Evolutionary conservation across 1,140 invertebrate species (phyloP), one percentile per base, ranked within the genome.

Genomic region (Campodea augens): DNA sequence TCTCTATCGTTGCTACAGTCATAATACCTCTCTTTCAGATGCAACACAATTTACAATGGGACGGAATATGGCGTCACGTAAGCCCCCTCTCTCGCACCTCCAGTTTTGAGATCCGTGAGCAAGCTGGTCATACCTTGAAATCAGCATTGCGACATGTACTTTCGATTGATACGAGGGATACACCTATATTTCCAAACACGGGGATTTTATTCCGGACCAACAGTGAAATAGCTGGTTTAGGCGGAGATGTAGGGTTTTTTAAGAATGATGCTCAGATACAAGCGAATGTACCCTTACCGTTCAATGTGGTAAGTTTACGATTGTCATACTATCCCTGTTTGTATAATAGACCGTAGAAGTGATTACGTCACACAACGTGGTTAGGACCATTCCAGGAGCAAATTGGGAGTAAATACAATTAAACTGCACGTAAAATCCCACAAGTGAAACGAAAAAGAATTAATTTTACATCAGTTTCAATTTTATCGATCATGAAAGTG

Each of bases 41-140:
- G 1, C 74, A 71, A 48, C 87, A 93, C 58, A 78, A 77, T 56
- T 51, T 93, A 13, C 76, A 82, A 50, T 90, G 82, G 69, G 86
- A 90, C 62, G 83, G 73, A 3, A 60, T 75, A 3, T 81, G 86
- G 59, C 63, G 87, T 49, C 75, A 90, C 47, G 64, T 90, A 1
- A 67, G 68, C 5, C 73, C 75, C 19, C 60, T 73, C 2, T 72
- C 61, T 49, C 63, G 61, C 57, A 71, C 69, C 56, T 74, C 72
- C 48, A 73, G 77, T 0, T 90, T 92, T 65, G 64, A 71, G 45
- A 75, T 92, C 5, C 62, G 86, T 24, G 83, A 91, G 64, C 75
- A 87, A 57, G 72, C 77, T 45, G 87, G 88, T 5, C 77, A 85
- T 36, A 77, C 77, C 46, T 68, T 92, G 51, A 92, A 92, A 62